A percentile compares a stretch with the other conserved stretches of the same genome.
phyloP scores from a whole-genome alignment of 2,888 invertebrate genomes.

The Sminthurinus aureus region DNA sequence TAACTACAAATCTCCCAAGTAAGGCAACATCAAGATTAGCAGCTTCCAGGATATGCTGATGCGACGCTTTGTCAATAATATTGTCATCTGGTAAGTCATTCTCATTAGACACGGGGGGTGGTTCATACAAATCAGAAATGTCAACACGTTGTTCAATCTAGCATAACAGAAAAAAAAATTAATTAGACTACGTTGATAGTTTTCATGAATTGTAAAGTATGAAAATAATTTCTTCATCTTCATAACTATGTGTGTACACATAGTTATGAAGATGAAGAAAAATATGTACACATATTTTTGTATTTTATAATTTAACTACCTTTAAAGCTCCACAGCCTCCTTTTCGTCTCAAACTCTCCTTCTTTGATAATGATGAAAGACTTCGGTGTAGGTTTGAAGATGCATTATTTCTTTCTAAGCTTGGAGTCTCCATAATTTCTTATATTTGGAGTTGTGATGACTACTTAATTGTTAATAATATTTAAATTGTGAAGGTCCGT shows the following conservation, averaged over 20 bases:
- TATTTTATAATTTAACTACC: too few species aligned
- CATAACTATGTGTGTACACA: too few species aligned
- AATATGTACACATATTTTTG: too few species aligned
- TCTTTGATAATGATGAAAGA: slow-evolving; percentile 22
- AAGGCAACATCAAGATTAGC: slow-evolving; percentile 17
- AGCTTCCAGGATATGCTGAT: slow-evolving; percentile 2
- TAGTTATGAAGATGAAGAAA: too few species aligned
- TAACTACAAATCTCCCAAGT: slow-evolving; percentile 10
- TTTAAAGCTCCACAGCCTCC: too few species aligned
- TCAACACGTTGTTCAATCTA: slow-evolving; percentile 27
- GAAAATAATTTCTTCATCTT: too few species aligned
- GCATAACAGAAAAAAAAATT: too few species aligned
- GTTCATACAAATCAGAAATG: slow-evolving; percentile 13
- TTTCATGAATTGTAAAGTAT: too few species aligned
- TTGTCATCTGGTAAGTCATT: background rate
- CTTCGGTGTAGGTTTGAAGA: slow-evolving; percentile 17
- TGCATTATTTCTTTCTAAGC: background rate
- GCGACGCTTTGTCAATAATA: background rate
- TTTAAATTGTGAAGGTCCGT: too few species aligned
- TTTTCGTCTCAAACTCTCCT: slow-evolving; percentile 25
- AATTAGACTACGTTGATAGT: too few species aligned
- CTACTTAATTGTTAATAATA: too few species aligned
- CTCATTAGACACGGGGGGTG: background rate
- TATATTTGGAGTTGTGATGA: too few species aligned
- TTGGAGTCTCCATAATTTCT: background rate